Base-by-base conservation (phyloP, 2,113 vertebrate genomes). In the Rhodinocichla rosea region DNA sequence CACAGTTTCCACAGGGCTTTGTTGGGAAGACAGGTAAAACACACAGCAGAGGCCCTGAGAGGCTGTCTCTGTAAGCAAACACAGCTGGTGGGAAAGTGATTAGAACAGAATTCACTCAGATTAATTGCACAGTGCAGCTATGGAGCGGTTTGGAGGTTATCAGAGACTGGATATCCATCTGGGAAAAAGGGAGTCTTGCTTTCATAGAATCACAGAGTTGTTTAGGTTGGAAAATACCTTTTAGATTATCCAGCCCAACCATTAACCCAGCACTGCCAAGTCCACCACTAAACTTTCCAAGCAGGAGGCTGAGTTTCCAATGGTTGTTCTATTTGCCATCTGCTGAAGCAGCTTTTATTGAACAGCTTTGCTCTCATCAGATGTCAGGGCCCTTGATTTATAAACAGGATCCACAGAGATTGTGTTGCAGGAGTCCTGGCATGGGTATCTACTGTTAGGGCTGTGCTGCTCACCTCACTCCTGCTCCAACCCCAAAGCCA, bases 311-410 rank as follows among this genome's bases (percentile, higher is more conserved):
- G 77, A 37, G 85, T 90, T 94, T 95, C 79, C 47, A n/a, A 1
- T 50, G 18, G 82, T 49, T 23, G 20, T 84, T 74, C 83, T 78
- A 1, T 85, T 94, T 96, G 24, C 78, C 23, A 14, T 84, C 74
- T 94, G 84, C 68, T 87, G 80, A 75, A 89, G 44, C 50, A 85
- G 92, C 59, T 91, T 83, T 93, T 95, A 74, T 60, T 68, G 83
- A 95, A 91, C 62, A 67, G 62, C 74, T 88, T 96, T 96, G 64
- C 70, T 92, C 50, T 89, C 50, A 8, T 78, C 13, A 47, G 65
- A 50, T 57, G 80, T 71, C 95, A 76, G 95, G 90, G 82, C 80
- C 93, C 91, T 94, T 83, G 70, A 90, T 93, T 78, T 85, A 47
- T 82, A 89, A 96, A 90, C 50, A 73, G 78, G 78, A 89, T 84